Conservation (phyloP, 2,888 invertebrate species). For the Meloe dianella region DNA sequence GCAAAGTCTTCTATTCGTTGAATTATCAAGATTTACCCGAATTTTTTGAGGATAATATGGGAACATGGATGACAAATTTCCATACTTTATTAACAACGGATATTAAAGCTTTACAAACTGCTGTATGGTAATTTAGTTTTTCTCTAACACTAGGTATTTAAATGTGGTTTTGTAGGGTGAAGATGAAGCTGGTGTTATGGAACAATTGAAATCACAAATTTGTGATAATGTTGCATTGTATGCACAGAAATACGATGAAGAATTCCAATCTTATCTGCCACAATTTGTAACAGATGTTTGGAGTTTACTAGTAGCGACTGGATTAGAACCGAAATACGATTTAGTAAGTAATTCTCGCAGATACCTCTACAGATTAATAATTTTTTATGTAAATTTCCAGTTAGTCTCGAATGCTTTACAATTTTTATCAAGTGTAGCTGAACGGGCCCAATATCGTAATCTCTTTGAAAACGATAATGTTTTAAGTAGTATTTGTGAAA, state of each 20-base stretch:
- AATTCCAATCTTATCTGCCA: constrained; percentile 88
- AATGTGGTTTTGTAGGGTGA: constrained; percentile 66
- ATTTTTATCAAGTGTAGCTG: constrained; percentile 94
- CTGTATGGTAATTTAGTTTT: constrained; percentile 56
- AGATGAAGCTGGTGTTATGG: constrained; percentile 86
- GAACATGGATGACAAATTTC: constrained; percentile 92
- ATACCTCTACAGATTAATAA: not conserved
- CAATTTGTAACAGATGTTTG: constrained; percentile 95
- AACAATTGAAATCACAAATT: constrained; percentile 92
- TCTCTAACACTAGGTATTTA: not conserved
- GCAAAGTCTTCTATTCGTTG: constrained; percentile 95
- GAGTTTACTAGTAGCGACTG: constrained; percentile 86
- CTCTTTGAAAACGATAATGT: constrained; percentile 89
- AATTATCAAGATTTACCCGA: constrained; percentile 98
- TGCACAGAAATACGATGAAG: constrained; percentile 97
- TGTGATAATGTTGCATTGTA: constrained; percentile 95
- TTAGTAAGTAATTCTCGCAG: constrained; percentile 65
- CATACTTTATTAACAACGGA: constrained; percentile 79
- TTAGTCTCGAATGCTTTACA: constrained; percentile 94
- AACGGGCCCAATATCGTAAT: constrained; percentile 83
- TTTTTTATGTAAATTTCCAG: constrained; percentile 67
- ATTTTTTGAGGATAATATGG: constrained; percentile 98
- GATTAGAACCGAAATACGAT: constrained; percentile 88
- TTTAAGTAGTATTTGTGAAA: constrained; percentile 91
- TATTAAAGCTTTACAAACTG: constrained; percentile 76